phyloP scores from a whole-genome alignment of 2,113 vertebrate species.

The Erpornis zantholeuca region DNA sequence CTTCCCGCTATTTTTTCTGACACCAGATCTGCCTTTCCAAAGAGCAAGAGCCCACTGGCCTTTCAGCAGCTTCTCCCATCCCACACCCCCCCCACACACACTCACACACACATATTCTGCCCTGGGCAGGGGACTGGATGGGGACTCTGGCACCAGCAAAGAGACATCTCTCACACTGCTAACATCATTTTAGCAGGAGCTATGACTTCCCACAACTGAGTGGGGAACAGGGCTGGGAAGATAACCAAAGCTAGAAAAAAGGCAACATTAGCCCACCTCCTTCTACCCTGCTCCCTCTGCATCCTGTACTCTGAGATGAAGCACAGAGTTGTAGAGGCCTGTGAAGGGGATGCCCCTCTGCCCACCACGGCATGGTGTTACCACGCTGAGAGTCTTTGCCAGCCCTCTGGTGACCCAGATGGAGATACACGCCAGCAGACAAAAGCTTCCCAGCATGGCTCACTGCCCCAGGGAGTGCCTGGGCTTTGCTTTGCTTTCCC shows the following conservation, averaged over 20 bases:
- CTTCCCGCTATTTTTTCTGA: neutral
- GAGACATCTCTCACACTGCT: neutral
- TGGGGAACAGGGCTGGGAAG: neutral
- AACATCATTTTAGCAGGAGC: neutral
- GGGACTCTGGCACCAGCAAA: conserved; percentile 39
- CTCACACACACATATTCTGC: neutral
- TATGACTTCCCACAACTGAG: neutral
- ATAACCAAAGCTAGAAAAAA: neutral
- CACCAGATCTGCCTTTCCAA: neutral
- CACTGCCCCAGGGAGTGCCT: neutral
- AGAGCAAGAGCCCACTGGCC: neutral
- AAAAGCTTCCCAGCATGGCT: neutral
- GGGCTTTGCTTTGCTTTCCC: neutral
- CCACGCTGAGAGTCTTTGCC: neutral
- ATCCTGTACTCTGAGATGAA: neutral
- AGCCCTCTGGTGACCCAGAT: neutral
- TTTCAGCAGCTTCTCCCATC: neutral
- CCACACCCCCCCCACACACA: too few species aligned
- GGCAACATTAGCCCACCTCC: neutral
- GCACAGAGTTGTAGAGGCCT: neutral
- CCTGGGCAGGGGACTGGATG: neutral
- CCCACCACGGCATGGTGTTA: fast-evolving
- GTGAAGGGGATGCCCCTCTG: neutral
- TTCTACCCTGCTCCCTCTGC: neutral
- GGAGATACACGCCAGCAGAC: neutral